Base-by-base conservation (phyloP, 1,140 invertebrate genomes). In the Lycorma delicatula region DNA sequence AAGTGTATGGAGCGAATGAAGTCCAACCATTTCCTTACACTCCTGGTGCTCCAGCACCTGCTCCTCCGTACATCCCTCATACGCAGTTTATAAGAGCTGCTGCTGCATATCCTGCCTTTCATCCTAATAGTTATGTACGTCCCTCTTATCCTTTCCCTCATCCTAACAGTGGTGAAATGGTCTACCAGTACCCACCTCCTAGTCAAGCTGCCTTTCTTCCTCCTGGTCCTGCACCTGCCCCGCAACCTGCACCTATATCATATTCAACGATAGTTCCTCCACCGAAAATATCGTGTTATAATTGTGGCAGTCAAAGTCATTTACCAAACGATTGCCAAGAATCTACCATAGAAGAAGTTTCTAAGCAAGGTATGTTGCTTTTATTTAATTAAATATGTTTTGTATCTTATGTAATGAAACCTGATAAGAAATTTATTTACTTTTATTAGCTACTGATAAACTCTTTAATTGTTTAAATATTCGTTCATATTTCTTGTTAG, bases 291-390 rank as follows among this genome's bases (percentile, higher is more conserved):
- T 81, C 77, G 1, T 84, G 82, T 65, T 83, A 81, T 63, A 84
- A 84, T 62, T 84, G 82, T 68, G 81, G 82, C 34, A 84, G 81
- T 26, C 76, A 79, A 48, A 84, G 75, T 53, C 91, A 95, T 70
- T 74, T 79, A n/a, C 88, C 88, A 1, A 72, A 78, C 58, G 90
- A 93, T 31, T 95, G 91, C 70, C 85, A 85, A 61, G 88, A 91
- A 68, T 82, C 83, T 53, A 89, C 87, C 6, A 90, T 93, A 79
- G 90, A 94, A 68, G 88, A 91, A 71, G 83, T 91, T 67, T 90
- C 87, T n/a, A 81, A 77, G 63, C 71, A 74, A 76, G 77, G 78
- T 80, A 60, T 46, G 53, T 29, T 12, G 20, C 25, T 16, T 13
- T 20, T 48, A 3, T 18, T n/a, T n/a, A n/a, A 9, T n/a, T 34